A percentile compares a stretch with the other conserved stretches of the same genome.
Conservation (phyloP, 2,888 invertebrate genomes). For the Xylocampa areola region DNA sequence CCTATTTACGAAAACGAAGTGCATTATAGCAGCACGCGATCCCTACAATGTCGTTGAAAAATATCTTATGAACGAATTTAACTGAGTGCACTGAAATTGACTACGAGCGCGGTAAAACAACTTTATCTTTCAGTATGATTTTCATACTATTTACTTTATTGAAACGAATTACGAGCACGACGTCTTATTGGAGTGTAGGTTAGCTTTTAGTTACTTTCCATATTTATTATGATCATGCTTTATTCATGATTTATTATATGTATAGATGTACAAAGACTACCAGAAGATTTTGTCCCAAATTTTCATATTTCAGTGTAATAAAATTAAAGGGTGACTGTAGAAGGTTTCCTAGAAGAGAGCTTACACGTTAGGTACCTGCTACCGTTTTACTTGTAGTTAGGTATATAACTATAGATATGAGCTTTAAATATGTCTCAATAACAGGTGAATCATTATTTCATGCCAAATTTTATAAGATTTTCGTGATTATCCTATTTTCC, state of each 20-base stretch:
- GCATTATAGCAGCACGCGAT: slow-evolving; percentile 64
- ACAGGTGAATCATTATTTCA: slow-evolving; percentile 39
- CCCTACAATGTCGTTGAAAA: slow-evolving; percentile 64
- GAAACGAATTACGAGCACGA: slow-evolving; percentile 41
- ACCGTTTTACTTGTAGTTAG: slow-evolving; percentile 22
- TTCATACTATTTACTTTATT: slow-evolving; percentile 54
- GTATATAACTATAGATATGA: not conserved
- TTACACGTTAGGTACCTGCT: slow-evolving; percentile 5
- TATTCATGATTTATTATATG: too few species aligned
- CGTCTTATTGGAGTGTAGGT: slow-evolving; percentile 17
- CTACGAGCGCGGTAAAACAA: slow-evolving; percentile 52
- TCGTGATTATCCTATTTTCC: too few species aligned
- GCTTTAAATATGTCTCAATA: slow-evolving; percentile 35
- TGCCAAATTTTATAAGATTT: slow-evolving; percentile 11
- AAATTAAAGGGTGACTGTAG: too few species aligned
- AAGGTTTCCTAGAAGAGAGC: slow-evolving; percentile 19
- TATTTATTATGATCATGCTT: slow-evolving; percentile 1
- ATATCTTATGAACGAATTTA: slow-evolving; percentile 57
- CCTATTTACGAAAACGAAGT: slow-evolving; percentile 55
- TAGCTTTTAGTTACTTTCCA: not conserved
- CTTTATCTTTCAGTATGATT: slow-evolving; percentile 46
- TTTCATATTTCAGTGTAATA: too few species aligned
- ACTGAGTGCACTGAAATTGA: slow-evolving; percentile 68
- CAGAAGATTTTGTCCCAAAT: too few species aligned
- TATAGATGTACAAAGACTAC: too few species aligned